phyloP scores from a whole-genome alignment of 2,888 invertebrate species.

The Halictus ligatus region DNA sequence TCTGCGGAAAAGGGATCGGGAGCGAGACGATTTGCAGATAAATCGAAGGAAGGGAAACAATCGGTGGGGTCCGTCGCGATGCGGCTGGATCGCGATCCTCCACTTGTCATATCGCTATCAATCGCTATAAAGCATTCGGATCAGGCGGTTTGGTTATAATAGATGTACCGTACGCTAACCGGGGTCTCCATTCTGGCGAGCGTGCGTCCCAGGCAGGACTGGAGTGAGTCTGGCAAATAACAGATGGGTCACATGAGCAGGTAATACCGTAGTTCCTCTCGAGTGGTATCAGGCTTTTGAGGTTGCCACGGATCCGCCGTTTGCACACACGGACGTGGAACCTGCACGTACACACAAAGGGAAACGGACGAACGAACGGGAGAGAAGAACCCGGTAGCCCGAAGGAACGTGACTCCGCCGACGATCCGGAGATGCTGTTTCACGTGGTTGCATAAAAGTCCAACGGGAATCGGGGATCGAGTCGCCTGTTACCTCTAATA shows the following conservation, averaged over 20 bases:
- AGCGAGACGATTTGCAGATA: neutral
- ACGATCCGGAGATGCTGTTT: slow-evolving; percentile 66
- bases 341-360: neutral
- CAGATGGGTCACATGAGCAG: slow-evolving; percentile 68
- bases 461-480: slow-evolving; percentile 51
- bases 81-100: slow-evolving; percentile 8
- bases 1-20: neutral
- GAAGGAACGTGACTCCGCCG: slow-evolving; percentile 75
- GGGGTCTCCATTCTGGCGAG: slow-evolving; percentile 34
- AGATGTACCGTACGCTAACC: slow-evolving; percentile 39
- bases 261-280: slow-evolving; percentile 67
- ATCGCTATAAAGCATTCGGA: slow-evolving; percentile 54
- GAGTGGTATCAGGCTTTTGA: slow-evolving; percentile 71
- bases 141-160: slow-evolving; percentile 43
- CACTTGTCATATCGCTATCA: slow-evolving; percentile 55
- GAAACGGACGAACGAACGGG: neutral
- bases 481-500: slow-evolving; percentile 71
- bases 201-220: slow-evolving; percentile 29
- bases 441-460: slow-evolving; percentile 49
- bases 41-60: neutral
- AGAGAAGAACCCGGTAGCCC: slow-evolving; percentile 25
- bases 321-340: slow-evolving; percentile 18
- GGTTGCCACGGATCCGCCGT: slow-evolving; percentile 62
- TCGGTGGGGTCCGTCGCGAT: neutral
- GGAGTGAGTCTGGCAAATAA: slow-evolving; percentile 53